Percentiles rank a stretch among this genome's conserved stretches.
Evolutionary conservation across 2,888 invertebrate species (phyloP).

Genomic region (Loripinus fragilis): DNA sequence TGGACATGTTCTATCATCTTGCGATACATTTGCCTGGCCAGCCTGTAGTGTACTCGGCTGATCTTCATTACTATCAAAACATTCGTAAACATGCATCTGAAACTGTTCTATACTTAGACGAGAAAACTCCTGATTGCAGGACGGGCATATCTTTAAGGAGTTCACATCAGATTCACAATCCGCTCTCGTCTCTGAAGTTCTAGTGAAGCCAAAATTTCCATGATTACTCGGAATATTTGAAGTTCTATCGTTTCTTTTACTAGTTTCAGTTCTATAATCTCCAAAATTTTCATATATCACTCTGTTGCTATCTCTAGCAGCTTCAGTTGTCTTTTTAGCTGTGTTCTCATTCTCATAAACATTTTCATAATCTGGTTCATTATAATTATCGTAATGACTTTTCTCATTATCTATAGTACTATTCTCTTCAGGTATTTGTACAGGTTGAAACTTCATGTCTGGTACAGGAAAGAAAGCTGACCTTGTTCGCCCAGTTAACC

Average conservation of each 20-base stretch:
- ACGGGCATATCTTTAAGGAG: constrained; percentile 69
- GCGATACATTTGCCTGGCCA: not conserved
- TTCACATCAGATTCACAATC: constrained; percentile 26
- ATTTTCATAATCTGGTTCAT: constrained; percentile 55
- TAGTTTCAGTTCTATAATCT: not conserved
- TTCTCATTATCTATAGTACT: constrained; percentile 1
- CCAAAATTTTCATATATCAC: constrained; percentile 11
- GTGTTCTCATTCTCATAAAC: constrained; percentile 28
- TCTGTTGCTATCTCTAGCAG: not conserved
- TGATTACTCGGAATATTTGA: not conserved
- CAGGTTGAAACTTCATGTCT: not conserved
- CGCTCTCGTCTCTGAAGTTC: not conserved
- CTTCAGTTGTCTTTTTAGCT: constrained; percentile 20
- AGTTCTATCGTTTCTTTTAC: constrained; percentile 8
- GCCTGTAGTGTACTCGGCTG: constrained; percentile 52
- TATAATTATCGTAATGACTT: constrained; percentile 22
- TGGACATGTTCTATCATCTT: constrained; percentile 68
- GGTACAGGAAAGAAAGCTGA: constrained; percentile 27
- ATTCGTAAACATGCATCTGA: constrained; percentile 77
- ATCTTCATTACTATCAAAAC: constrained; percentile 71
- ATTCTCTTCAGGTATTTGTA: not conserved
- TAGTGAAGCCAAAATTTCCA: constrained; percentile 19
- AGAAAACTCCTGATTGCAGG: constrained; percentile 71
- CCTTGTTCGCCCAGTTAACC: not conserved
- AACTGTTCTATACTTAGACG: constrained; percentile 74